Percentiles rank a stretch among this genome's conserved stretches.
Conservation (phyloP, 2,888 invertebrate species). For the Macaria notata region DNA sequence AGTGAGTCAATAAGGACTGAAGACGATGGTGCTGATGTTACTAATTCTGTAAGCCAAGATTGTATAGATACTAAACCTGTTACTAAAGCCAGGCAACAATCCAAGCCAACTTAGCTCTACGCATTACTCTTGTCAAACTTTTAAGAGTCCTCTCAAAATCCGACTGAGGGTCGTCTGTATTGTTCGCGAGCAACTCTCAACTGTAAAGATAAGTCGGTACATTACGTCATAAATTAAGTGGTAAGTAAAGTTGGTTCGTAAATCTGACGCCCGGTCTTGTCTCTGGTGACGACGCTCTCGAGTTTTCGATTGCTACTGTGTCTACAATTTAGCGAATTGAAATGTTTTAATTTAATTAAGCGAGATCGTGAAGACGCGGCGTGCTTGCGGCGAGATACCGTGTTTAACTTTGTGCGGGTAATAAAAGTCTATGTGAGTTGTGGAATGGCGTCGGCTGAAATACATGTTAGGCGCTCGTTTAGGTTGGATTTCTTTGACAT, state of each 20-base stretch:
- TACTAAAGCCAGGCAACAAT: too few relatives aligned
- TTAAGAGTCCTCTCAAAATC: too few relatives aligned
- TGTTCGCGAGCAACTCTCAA: neutral
- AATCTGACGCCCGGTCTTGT: conserved; percentile 45
- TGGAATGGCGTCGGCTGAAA: too few relatives aligned
- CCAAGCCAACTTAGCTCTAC: too few relatives aligned
- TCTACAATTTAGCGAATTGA: conserved; percentile 25
- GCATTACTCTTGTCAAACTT: too few relatives aligned
- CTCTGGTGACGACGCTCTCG: conserved; percentile 45
- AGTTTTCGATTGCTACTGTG: conserved; percentile 42
- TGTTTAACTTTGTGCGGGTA: neutral
- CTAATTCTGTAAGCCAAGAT: too few relatives aligned
- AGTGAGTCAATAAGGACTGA: too few relatives aligned
- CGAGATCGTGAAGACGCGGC: conserved; percentile 8
- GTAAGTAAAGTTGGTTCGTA: conserved; percentile 44
- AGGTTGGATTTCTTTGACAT: too few relatives aligned
- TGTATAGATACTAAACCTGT: too few relatives aligned
- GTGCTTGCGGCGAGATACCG: neutral
- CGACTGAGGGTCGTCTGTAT: too few relatives aligned
- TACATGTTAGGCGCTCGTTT: too few relatives aligned
- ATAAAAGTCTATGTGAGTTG: neutral
- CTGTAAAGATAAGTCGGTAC: neutral
- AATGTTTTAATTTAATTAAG: conserved; percentile 22
- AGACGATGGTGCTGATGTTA: too few relatives aligned
- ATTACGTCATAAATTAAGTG: conserved; percentile 51